Base-by-base conservation (phyloP, 2,888 invertebrate species). In the Luperina testacea region DNA sequence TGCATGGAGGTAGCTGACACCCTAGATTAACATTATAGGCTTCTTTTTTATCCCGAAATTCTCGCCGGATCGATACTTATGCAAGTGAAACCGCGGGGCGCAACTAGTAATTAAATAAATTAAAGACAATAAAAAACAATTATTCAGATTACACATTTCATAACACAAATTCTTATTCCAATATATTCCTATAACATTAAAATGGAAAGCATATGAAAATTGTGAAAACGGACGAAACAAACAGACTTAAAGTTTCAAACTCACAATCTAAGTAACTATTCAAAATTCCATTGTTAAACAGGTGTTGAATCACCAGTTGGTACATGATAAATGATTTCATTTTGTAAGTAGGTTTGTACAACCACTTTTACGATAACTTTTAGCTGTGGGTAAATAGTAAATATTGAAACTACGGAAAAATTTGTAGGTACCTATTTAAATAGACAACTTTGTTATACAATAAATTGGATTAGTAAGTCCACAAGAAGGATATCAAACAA, bases 401-500 rank as follows among this genome's bases (percentile, higher is more conserved):
- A 70, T 32, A 74, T 57, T 73, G 17, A 59, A n/a, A 32, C 13
- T 45, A 32, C 8, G 57, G 15, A 2, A 8, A 45, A 32, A n/a
- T 32, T 13, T 59, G 5, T 15, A 32, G 32, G 32, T 32, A 24
- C 13, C 0, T 27, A 69, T 70, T 67, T 63, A 75, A 61, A 69
- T 45, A 81, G 4, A 38, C 20, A 67, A 42, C 17, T 67, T 77
- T 61, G 72, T 24, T 63, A 15, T n/a, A 53, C 81, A 76, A 72
- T 81, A 45, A 74, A 85, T 84, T 77, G 20, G 61, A 78, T 74
- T 59, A 75, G 72, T 69, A 65, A 67, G 45, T 82, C 72, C 63
- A 78, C 74, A 78, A 78, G 74, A 78, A 75, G 57, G 72, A 84
- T 86, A 75, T 75, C 65, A 73, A 75, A 71, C 84, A 68, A 80